phyloP scores from a whole-genome alignment of 2,797 vertebrate species.

The Clarias pachynema region DNA sequence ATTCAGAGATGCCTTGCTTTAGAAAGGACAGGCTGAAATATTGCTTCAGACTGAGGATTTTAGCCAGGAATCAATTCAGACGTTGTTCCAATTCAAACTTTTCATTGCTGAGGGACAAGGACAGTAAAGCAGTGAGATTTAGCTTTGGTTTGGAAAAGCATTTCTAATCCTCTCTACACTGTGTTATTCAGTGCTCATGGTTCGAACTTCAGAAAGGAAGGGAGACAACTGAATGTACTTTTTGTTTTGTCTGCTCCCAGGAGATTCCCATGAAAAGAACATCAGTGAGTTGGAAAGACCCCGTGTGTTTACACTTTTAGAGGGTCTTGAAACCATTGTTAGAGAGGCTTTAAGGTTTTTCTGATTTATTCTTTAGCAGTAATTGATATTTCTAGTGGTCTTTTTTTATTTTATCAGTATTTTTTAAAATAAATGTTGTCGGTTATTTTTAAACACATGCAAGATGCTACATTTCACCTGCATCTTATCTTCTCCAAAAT shows the following conservation, averaged over 20 bases:
- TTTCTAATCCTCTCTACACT: neutral
- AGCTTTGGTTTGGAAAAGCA: neutral
- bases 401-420: neutral
- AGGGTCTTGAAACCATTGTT: conserved; percentile 31
- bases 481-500: neutral
- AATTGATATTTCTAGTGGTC: neutral
- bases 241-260: conserved; percentile 26
- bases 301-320: conserved; percentile 28
- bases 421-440: neutral
- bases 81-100: neutral
- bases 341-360: conserved; percentile 15
- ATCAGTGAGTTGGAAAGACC: conserved; percentile 12
- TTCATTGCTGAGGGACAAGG: conserved; percentile 1
- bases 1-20: neutral
- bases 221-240: conserved; percentile 7
- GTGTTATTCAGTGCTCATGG: neutral
- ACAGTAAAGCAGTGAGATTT: neutral
- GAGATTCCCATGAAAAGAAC: conserved; percentile 29
- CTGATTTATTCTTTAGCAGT: neutral
- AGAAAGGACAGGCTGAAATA: neutral
- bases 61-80: neutral
- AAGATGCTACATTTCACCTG: neutral
- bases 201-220: conserved; percentile 23
- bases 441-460: neutral
- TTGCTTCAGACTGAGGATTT: neutral